phyloP scores from a whole-genome alignment of 2,888 invertebrate genomes.

The Blastobasis lacticolella region DNA sequence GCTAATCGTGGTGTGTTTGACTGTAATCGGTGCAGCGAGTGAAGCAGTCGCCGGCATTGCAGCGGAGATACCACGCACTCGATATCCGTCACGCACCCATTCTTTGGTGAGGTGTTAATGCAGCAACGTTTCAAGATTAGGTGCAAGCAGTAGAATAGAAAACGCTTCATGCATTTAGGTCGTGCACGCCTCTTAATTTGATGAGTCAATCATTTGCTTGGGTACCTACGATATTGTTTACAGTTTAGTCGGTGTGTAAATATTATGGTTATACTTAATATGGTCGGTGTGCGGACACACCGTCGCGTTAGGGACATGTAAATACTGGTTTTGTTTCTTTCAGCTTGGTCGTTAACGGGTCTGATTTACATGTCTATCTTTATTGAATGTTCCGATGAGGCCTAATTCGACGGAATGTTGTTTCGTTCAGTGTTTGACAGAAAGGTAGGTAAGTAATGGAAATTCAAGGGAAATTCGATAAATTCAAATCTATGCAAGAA shows the following conservation, averaged over 20 bases:
- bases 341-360: slow-evolving; percentile 3
- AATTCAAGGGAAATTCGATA: no score
- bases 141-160: not conserved
- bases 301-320: not conserved
- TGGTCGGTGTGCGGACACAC: no score
- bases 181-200: not conserved
- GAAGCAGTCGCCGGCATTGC: no score
- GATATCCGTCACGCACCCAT: slow-evolving; percentile 2
- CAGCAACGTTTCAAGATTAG: not conserved
- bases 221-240: no score
- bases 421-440: slow-evolving; percentile 1
- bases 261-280: no score
- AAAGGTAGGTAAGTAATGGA: no score
- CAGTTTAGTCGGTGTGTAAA: no score
- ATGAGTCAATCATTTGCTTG: no score
- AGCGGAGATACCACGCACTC: slow-evolving; percentile 11
- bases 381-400: slow-evolving; percentile 8
- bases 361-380: slow-evolving; percentile 18
- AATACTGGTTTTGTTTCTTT: slow-evolving; percentile 3
- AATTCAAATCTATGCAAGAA: no score
- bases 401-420: slow-evolving; percentile 16
- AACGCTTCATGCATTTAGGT: not conserved
- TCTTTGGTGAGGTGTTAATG: not conserved
- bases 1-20: not conserved
- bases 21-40: no score